A percentile compares a stretch with the other conserved stretches of the same genome.
These are phyloP conservation scores for Phenacoccus solenopsis DNA, from an alignment of 1,140 invertebrate genomes.

Conservation along the genomic window DNA sequence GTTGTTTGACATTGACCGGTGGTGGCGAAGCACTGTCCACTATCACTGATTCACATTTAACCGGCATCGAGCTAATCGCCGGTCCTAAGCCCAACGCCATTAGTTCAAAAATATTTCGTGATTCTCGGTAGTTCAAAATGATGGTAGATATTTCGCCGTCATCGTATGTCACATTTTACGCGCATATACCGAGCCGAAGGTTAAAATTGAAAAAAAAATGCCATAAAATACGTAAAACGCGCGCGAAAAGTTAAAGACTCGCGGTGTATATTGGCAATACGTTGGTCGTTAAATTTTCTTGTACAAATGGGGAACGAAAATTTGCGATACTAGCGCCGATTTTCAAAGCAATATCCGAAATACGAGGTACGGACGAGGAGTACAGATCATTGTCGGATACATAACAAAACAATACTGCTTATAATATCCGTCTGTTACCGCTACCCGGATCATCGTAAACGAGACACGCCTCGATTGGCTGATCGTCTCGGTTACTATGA, in stretches of 20 bases:
- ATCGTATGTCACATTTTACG: background rate
- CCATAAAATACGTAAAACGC: too few species aligned
- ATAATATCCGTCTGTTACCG: conserved; percentile 22
- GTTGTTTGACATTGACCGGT: conserved; percentile 12
- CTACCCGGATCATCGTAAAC: conserved; percentile 5
- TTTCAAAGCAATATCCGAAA: background rate
- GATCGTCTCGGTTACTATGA: conserved; percentile 25
- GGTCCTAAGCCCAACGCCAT: conserved; percentile 35
- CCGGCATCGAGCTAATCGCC: conserved; percentile 25
- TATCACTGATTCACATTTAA: background rate
- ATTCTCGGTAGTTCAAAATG: background rate
- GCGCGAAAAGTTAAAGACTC: too few species aligned
- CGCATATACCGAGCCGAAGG: background rate
- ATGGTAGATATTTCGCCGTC: background rate
- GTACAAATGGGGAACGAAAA: background rate
- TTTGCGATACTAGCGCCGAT: conserved; percentile 1
- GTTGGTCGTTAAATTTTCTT: background rate
- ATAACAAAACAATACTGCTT: conserved; percentile 15
- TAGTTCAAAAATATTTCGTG: conserved; percentile 21
- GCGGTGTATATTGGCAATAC: too few species aligned
- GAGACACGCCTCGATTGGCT: conserved; percentile 23
- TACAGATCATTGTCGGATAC: conserved; percentile 20
- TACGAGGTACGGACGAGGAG: background rate
- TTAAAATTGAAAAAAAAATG: too few species aligned
- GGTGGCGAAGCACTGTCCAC: conserved; percentile 7